Evolutionary conservation across 2,888 invertebrate species (phyloP).

Genomic region (Sarcophaga subvicina): DNA sequence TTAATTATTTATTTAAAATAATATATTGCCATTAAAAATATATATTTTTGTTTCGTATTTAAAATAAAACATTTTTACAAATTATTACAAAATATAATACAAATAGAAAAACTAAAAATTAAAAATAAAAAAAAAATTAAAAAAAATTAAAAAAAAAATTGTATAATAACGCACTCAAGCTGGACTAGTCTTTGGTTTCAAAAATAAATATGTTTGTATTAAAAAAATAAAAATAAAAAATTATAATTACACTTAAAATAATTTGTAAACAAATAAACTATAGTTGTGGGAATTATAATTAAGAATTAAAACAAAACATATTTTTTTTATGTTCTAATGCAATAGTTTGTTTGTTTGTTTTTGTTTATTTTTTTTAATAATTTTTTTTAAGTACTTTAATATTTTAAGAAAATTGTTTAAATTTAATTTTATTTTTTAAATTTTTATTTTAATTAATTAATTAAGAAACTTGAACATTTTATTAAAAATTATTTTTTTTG

Average conservation of each 20-base stretch:
- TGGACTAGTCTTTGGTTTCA: slow-evolving; percentile 79
- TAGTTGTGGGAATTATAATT: neutral
- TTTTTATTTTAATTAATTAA: slow-evolving; percentile 18
- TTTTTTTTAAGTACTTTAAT: slow-evolving; percentile 50
- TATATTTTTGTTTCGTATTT: neutral
- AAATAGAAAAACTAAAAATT: slow-evolving; percentile 10
- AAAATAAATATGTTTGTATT: slow-evolving; percentile 61
- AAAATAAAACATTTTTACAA: neutral
- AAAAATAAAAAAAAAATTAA: slow-evolving; percentile 31
- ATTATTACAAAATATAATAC: neutral
- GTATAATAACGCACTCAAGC: slow-evolving; percentile 30
- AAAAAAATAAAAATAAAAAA: slow-evolving; percentile 12
- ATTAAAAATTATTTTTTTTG: slow-evolving; percentile 12
- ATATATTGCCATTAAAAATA: slow-evolving; percentile 52
- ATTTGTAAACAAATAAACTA: neutral
- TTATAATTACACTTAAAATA: slow-evolving; percentile 24
- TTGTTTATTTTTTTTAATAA: neutral
- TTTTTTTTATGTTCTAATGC: slow-evolving; percentile 13
- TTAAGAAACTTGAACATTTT: slow-evolving; percentile 59
- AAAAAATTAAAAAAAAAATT: neutral
- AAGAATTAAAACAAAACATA: neutral
- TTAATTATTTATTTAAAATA: slow-evolving; percentile 52
- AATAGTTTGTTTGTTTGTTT: slow-evolving; percentile 23
- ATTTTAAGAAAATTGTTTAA: slow-evolving; percentile 43
- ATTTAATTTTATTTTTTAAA: slow-evolving; percentile 19